These are phyloP conservation scores for Phainopepla nitens DNA, from an alignment of 2,113 vertebrate species.

Conservation along the genomic window DNA sequence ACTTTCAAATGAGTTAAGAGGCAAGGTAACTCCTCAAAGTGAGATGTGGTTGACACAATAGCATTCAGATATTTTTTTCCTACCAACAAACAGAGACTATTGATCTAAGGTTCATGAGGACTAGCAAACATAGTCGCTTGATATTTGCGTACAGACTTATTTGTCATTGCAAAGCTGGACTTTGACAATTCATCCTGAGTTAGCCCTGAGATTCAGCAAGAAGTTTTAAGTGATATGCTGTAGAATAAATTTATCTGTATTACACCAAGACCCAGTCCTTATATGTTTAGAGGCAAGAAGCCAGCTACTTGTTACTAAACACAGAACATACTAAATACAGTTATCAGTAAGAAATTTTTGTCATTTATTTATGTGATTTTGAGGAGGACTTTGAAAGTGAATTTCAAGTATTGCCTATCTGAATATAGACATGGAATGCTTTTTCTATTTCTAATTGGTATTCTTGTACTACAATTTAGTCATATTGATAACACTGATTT, in stretches of 20 bases:
- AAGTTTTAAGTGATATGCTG: neutral
- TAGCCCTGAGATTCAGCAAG: neutral
- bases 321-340: neutral
- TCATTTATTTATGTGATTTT: neutral
- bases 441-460: neutral
- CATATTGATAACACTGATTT: neutral
- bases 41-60: neutral
- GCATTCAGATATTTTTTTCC: neutral
- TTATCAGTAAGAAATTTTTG: neutral
- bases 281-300: neutral
- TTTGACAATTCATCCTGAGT: neutral
- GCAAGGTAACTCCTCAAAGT: neutral
- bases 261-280: neutral
- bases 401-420: neutral
- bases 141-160: neutral
- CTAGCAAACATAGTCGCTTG: neutral
- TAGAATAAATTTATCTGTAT: neutral
- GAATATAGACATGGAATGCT: neutral
- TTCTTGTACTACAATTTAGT: neutral
- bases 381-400: neutral
- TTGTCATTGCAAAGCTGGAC: neutral
- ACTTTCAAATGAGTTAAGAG: neutral
- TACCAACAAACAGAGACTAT: neutral
- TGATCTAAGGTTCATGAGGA: neutral
- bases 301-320: neutral